These are phyloP conservation scores for Kobus ellipsiprymnus DNA, from an alignment of 2,113 vertebrate genomes.

Conservation along the genomic window DNA sequence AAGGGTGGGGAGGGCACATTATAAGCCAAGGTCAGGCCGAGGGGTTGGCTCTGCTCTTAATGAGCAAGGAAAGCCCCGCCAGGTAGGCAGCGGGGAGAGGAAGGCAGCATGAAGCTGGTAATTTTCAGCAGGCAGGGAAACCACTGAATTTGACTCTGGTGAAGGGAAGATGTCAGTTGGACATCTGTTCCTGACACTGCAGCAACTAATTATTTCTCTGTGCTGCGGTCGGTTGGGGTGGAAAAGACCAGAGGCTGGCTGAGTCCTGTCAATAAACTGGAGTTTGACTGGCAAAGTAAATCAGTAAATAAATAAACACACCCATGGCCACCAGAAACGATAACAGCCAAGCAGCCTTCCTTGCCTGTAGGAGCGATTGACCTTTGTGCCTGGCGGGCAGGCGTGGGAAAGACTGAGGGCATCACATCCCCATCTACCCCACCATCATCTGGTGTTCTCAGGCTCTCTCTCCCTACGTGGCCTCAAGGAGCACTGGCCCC, in stretches of 20 bases:
- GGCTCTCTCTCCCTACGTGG: not conserved
- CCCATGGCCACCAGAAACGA: not conserved
- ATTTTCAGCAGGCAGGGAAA: constrained; percentile 57
- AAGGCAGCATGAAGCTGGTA: not conserved
- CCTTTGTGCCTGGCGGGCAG: not conserved
- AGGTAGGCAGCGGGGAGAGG: not conserved
- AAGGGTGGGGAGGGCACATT: not conserved
- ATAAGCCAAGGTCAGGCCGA: not conserved
- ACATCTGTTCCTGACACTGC: constrained; percentile 68
- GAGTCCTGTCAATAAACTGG: constrained; percentile 64
- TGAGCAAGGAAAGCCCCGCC: constrained; percentile 1
- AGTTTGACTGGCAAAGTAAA: constrained; percentile 54
- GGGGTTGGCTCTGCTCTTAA: not conserved
- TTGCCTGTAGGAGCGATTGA: not conserved
- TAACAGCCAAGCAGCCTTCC: not conserved
- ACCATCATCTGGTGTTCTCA: accelerated
- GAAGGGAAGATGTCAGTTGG: constrained; percentile 63
- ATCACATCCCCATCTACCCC: accelerated
- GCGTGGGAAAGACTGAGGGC: accelerated
- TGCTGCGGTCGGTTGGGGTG: not conserved
- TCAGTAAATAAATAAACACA: constrained; percentile 54
- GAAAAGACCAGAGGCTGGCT: constrained; percentile 54
- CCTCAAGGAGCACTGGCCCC: not conserved
- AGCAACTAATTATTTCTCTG: constrained; percentile 72
- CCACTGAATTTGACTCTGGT: constrained; percentile 61